phyloP scores from a whole-genome alignment of 2,797 vertebrate genomes.

The Propithecus perrieri region DNA sequence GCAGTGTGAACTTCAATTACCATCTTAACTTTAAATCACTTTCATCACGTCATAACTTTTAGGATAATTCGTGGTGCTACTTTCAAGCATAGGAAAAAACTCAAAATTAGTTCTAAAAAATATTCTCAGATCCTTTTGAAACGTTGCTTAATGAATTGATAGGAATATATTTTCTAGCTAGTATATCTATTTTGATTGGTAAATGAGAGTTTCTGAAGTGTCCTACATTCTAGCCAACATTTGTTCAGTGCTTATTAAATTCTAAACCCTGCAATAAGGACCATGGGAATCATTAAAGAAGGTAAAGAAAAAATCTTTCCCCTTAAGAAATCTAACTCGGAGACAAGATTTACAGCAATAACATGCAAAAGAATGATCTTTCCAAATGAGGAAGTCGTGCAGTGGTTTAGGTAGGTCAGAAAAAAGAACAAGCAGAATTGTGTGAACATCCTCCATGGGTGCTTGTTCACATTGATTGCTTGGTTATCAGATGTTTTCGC shows the following conservation, averaged over 20 bases:
- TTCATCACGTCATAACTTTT: background rate
- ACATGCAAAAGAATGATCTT: background rate
- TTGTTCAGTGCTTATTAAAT: background rate
- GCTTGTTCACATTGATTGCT: background rate
- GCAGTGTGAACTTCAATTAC: fast-evolving
- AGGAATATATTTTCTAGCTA: background rate
- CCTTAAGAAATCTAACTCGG: background rate
- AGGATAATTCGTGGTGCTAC: background rate
- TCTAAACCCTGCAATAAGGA: background rate
- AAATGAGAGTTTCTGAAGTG: background rate
- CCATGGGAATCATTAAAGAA: background rate
- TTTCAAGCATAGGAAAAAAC: background rate
- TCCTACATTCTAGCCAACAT: background rate
- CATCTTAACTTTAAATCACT: background rate
- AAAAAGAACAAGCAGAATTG: background rate
- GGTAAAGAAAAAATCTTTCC: background rate
- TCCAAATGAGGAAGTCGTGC: background rate
- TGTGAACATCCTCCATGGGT: background rate
- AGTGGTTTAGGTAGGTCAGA: background rate
- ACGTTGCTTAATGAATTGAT: background rate
- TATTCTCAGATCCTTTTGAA: background rate
- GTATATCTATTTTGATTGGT: background rate
- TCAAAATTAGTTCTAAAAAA: background rate
- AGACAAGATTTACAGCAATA: background rate
- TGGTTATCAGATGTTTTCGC: background rate